Conservation (phyloP, 2,797 vertebrate species). For the Tapirus indicus region DNA sequence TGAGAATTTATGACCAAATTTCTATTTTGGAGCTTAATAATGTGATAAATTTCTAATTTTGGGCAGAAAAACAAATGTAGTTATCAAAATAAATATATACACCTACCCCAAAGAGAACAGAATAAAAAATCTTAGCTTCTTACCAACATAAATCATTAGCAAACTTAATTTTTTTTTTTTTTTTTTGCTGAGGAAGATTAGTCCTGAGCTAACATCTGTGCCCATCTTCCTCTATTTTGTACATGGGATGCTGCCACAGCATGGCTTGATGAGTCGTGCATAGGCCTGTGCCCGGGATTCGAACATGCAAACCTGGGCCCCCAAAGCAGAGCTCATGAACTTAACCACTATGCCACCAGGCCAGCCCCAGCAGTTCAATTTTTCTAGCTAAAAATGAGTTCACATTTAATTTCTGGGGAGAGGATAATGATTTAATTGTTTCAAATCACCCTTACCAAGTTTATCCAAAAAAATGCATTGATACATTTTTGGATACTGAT, state of each 20-base stretch:
- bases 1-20: conserved; percentile 33
- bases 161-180: conserved; percentile 63
- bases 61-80: neutral
- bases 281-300: no score
- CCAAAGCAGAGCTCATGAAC: no score
- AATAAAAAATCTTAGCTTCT: conserved; percentile 1
- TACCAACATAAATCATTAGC: conserved; percentile 48
- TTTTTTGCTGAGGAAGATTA: no score
- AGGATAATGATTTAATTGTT: neutral
- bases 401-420: conserved; percentile 13
- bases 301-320: no score
- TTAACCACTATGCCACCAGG: no score
- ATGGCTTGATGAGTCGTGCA: no score
- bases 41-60: neutral
- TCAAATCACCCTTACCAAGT: conserved; percentile 6
- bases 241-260: no score
- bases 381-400: conserved; percentile 55
- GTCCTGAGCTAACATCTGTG: no score
- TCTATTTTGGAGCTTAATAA: neutral
- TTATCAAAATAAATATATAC: neutral
- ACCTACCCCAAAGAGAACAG: neutral
- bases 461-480: neutral
- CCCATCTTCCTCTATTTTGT: no score
- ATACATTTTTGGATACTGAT: neutral
- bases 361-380: neutral